Evolutionary conservation across 2,797 vertebrate species (phyloP).

Genomic region (Hyperoplus immaculatus): DNA sequence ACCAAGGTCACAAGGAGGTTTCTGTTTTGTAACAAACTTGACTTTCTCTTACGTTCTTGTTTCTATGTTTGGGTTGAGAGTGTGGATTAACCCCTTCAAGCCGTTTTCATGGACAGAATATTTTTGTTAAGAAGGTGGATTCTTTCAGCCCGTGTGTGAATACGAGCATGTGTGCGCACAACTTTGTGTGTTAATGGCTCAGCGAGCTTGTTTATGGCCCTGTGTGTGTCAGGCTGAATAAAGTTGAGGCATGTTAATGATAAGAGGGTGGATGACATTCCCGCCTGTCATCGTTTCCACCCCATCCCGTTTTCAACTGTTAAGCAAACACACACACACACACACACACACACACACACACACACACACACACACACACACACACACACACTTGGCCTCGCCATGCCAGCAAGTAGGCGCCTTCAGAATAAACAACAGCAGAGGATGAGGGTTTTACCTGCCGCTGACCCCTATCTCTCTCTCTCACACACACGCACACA

Average conservation of each 20-base stretch:
- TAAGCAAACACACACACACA: slow-evolving; percentile 16
- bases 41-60: no score
- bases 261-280: slow-evolving; percentile 83
- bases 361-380: background rate
- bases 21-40: background rate
- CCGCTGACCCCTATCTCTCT: slow-evolving; percentile 64
- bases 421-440: slow-evolving; percentile 73
- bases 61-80: no score
- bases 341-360: slow-evolving; percentile 29
- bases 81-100: background rate
- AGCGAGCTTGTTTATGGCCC: slow-evolving; percentile 55
- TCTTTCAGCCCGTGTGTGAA: slow-evolving; percentile 30
- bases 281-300: slow-evolving; percentile 78
- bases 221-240: slow-evolving; percentile 73
- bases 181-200: slow-evolving; percentile 61
- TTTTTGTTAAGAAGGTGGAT: slow-evolving; percentile 14
- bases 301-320: slow-evolving; percentile 67
- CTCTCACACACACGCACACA: slow-evolving; percentile 29
- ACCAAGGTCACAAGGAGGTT: background rate
- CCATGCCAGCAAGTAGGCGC: slow-evolving; percentile 65
- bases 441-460: slow-evolving; percentile 77
- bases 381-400: slow-evolving; percentile 32
- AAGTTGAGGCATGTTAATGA: slow-evolving; percentile 79
- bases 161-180: slow-evolving; percentile 21
- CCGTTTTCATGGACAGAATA: slow-evolving; percentile 13